Evolutionary conservation across 2,888 invertebrate genomes (phyloP).

Genomic region (Micoletzkya japonica): DNA sequence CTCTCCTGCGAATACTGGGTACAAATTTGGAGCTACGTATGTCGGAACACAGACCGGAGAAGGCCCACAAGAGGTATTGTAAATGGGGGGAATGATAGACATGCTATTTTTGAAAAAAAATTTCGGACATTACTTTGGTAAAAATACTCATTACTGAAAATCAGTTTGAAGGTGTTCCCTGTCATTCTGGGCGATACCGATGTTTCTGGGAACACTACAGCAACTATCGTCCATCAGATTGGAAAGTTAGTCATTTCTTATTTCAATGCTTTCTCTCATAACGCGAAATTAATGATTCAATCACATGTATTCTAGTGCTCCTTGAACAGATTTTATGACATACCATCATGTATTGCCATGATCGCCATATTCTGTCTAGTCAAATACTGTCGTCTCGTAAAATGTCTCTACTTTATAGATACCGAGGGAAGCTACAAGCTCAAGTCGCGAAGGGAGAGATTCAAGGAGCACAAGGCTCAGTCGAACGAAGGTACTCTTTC

Average conservation of each 20-base stretch:
- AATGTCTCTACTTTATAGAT: no score
- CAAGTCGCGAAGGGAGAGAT: conserved; percentile 68
- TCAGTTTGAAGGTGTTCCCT: conserved; percentile 75
- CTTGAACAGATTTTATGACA: no score
- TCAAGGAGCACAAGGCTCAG: conserved; percentile 79
- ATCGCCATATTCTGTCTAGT: no score
- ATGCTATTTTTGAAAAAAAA: no score
- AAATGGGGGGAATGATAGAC: neutral
- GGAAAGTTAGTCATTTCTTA: no score
- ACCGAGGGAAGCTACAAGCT: conserved; percentile 23
- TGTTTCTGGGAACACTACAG: conserved; percentile 90
- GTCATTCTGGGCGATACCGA: conserved; percentile 93
- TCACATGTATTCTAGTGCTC: no score
- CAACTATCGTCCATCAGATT: conserved; percentile 88
- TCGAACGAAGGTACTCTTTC: conserved; percentile 39
- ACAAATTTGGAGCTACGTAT: conserved; percentile 91
- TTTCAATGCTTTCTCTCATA: no score
- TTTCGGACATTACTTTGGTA: no score
- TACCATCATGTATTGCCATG: no score
- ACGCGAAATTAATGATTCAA: no score
- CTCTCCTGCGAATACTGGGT: conserved; percentile 81
- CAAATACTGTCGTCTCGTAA: no score
- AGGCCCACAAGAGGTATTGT: conserved; percentile 8
- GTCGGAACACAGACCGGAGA: conserved; percentile 76
- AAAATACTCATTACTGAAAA: conserved; percentile 5